A percentile compares a stretch with the other conserved stretches of the same genome.
Evolutionary conservation across 2,113 vertebrate species (phyloP).

Genomic region (Glaucidium brasilianum): DNA sequence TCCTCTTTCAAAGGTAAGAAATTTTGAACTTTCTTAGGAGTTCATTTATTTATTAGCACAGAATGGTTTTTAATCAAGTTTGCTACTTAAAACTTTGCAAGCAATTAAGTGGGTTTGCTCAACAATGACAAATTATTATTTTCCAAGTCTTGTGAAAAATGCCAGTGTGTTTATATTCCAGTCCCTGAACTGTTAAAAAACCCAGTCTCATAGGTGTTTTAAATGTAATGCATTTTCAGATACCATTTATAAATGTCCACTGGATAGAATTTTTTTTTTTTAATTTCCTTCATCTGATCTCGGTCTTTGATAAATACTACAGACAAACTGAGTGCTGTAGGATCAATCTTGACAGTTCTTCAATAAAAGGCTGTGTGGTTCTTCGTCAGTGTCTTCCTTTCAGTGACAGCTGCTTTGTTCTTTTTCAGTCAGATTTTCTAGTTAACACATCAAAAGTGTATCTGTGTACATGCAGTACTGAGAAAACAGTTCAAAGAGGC

Average conservation of each 20-base stretch:
- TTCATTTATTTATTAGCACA: neutral
- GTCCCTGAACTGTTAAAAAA: conserved; percentile 35
- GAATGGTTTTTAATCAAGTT: neutral
- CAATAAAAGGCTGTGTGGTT: conserved; percentile 88
- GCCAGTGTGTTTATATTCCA: neutral
- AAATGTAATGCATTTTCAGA: conserved; percentile 70
- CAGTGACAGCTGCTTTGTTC: conserved; percentile 93
- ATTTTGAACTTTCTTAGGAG: neutral
- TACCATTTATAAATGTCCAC: conserved; percentile 76
- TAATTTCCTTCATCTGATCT: conserved; percentile 82
- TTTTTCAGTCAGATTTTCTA: conserved; percentile 88
- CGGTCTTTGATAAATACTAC: conserved; percentile 83
- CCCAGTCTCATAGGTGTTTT: conserved; percentile 49
- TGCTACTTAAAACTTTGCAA: neutral
- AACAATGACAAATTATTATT: conserved; percentile 14
- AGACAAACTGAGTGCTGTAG: conserved; percentile 79
- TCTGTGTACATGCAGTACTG: conserved; percentile 80
- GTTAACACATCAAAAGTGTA: conserved; percentile 93
- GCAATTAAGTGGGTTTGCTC: conserved; percentile 5
- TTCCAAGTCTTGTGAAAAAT: conserved; percentile 3
- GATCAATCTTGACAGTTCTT: conserved; percentile 86
- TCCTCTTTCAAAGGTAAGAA: neutral
- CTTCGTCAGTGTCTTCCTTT: conserved; percentile 86
- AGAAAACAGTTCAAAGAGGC: conserved; percentile 85
- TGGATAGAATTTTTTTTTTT: conserved; percentile 71